Conservation (phyloP, 2,797 vertebrate genomes). For the Eulemur albifrons region DNA sequence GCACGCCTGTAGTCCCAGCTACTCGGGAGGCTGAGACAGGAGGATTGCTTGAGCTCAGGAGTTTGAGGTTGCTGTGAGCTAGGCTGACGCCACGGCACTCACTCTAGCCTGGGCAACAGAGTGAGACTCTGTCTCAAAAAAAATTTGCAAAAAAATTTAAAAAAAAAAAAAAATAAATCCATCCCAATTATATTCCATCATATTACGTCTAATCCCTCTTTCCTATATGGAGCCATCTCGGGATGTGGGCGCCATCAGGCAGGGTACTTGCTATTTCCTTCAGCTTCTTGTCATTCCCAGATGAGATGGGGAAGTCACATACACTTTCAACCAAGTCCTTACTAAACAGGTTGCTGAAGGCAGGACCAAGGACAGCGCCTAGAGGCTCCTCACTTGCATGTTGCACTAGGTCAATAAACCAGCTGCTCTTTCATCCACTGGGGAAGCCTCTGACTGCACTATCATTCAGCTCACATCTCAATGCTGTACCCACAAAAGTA, state of each 20-base stretch:
- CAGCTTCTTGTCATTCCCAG: background rate
- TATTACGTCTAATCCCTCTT: background rate
- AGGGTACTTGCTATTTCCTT: conserved; percentile 26
- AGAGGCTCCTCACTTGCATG: background rate
- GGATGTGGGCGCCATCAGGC: conserved; percentile 5
- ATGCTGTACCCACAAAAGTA: background rate
- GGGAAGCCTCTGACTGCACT: background rate
- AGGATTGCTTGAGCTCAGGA: no score
- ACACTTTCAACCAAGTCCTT: background rate
- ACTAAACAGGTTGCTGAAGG: background rate
- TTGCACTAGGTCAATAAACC: background rate
- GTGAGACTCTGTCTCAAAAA: no score
- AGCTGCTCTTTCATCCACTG: background rate
- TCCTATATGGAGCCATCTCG: background rate
- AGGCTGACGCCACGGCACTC: no score
- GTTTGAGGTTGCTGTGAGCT: no score
- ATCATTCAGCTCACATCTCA: background rate
- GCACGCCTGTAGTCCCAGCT: no score
- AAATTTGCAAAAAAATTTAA: no score
- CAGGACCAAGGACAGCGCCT: background rate
- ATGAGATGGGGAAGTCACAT: background rate
- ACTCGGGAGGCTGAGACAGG: no score
- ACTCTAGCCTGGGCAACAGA: no score
- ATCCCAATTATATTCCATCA: background rate
- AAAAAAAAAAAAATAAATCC: no score